Percentiles rank a stretch among this genome's conserved stretches.
Evolutionary conservation across 2,888 invertebrate species (phyloP).

Genomic region (Auanema freiburgensis): DNA sequence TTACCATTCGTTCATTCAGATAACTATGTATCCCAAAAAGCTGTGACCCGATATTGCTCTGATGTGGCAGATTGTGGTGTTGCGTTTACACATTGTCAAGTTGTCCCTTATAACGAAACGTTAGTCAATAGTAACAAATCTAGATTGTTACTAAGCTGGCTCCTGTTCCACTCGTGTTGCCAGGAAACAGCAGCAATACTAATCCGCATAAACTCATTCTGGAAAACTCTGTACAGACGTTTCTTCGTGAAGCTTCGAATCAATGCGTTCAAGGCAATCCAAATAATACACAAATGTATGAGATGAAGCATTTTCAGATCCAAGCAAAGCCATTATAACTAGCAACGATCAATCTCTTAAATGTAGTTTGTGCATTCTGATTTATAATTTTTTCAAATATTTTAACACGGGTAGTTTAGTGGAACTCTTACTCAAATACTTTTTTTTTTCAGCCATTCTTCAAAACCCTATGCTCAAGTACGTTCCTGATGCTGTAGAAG

Average conservation of each 20-base stretch:
- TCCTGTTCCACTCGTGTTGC: no score
- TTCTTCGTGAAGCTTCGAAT: background rate
- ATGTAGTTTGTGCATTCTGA: constrained; percentile 31
- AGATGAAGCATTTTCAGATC: background rate
- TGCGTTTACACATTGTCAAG: background rate
- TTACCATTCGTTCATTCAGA: no score
- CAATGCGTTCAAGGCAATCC: background rate
- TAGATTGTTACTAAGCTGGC: constrained; percentile 1
- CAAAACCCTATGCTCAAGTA: constrained; percentile 22
- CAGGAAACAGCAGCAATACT: no score
- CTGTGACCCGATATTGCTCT: no score
- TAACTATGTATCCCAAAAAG: no score
- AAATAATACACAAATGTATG: background rate
- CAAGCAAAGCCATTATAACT: background rate
- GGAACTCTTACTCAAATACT: no score
- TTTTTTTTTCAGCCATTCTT: constrained; percentile 25
- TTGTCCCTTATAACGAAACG: background rate
- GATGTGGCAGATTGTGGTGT: no score
- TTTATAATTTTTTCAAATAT: constrained; percentile 29
- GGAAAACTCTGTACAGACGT: no score
- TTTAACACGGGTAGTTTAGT: constrained; percentile 18
- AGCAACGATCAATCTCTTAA: constrained; percentile 3
- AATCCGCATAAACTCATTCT: no score
- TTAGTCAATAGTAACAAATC: background rate
- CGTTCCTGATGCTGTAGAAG: constrained; percentile 8